phyloP scores from a whole-genome alignment of 2,797 vertebrate genomes.

The Muscicapa comitata region DNA sequence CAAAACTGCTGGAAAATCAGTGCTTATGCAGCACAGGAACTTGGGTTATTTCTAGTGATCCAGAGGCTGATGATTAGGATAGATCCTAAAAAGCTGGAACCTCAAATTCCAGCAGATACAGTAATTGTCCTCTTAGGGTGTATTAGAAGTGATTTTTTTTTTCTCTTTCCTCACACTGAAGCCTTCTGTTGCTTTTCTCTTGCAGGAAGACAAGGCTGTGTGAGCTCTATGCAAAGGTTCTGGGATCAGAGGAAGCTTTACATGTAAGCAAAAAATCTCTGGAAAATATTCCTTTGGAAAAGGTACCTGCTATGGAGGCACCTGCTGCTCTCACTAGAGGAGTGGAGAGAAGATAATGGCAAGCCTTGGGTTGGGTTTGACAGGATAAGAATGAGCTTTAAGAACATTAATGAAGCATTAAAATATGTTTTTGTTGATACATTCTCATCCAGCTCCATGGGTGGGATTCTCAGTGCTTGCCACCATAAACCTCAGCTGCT shows the following conservation, averaged over 20 bases:
- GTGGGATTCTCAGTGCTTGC: not conserved
- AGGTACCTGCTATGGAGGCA: not conserved
- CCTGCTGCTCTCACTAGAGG: not conserved
- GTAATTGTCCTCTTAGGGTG: not conserved
- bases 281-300: not conserved
- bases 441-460: not conserved
- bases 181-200: not conserved
- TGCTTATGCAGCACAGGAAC: not conserved
- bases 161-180: not conserved
- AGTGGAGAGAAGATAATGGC: not conserved
- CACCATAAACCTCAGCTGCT: not conserved
- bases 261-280: slow-evolving; percentile 78
- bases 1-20: not conserved
- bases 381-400: not conserved
- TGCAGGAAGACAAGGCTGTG: slow-evolving; percentile 87
- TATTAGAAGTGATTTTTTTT: not conserved
- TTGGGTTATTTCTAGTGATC: not conserved
- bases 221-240: slow-evolving; percentile 90
- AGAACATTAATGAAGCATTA: not conserved
- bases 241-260: slow-evolving; percentile 89
- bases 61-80: not conserved
- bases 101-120: not conserved
- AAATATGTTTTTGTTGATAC: not conserved
- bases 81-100: not conserved
- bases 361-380: not conserved